Percentiles rank a stretch among this genome's conserved stretches.
Evolutionary conservation across 2,113 vertebrate genomes (phyloP).

Genomic region (Clarias batrachus): DNA sequence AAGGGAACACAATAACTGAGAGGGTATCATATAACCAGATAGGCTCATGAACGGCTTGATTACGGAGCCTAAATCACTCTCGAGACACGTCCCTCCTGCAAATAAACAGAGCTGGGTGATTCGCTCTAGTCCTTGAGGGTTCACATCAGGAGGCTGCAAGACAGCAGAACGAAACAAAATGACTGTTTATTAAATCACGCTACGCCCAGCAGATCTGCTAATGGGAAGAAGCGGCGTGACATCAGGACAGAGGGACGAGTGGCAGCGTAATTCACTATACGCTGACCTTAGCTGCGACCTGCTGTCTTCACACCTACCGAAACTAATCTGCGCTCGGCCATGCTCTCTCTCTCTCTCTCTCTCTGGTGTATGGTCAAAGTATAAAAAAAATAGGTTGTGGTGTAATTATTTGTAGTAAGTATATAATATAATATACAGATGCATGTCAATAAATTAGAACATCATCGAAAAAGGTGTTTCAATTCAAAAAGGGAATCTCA

Average conservation of each 20-base stretch:
- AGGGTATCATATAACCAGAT: constrained; percentile 40
- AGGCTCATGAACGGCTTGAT: constrained; percentile 42
- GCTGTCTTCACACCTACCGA: constrained; percentile 24
- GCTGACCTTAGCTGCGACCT: constrained; percentile 40
- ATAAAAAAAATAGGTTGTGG: neutral
- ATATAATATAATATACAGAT: neutral
- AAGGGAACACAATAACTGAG: constrained; percentile 29
- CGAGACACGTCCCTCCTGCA: constrained; percentile 54
- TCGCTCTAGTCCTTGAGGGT: constrained; percentile 61
- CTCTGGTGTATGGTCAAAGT: neutral
- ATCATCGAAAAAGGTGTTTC: too few species aligned
- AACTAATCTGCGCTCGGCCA: constrained; percentile 29
- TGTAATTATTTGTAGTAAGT: neutral
- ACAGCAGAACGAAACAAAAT: constrained; percentile 57
- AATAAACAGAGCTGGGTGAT: constrained; percentile 60
- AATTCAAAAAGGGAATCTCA: too few species aligned
- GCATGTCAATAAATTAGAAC: too few species aligned
- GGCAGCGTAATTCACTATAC: constrained; percentile 38
- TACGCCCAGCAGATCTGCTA: constrained; percentile 51
- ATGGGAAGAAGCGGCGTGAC: constrained; percentile 51
- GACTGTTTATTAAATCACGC: constrained; percentile 64
- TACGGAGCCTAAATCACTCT: constrained; percentile 54
- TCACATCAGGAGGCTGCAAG: constrained; percentile 58
- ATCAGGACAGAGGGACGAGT: constrained; percentile 42
- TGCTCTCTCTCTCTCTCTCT: neutral